A percentile compares a stretch with the other conserved stretches of the same genome.
phyloP scores from a whole-genome alignment of 2,888 invertebrate genomes.

The Tenodera sinensis region DNA sequence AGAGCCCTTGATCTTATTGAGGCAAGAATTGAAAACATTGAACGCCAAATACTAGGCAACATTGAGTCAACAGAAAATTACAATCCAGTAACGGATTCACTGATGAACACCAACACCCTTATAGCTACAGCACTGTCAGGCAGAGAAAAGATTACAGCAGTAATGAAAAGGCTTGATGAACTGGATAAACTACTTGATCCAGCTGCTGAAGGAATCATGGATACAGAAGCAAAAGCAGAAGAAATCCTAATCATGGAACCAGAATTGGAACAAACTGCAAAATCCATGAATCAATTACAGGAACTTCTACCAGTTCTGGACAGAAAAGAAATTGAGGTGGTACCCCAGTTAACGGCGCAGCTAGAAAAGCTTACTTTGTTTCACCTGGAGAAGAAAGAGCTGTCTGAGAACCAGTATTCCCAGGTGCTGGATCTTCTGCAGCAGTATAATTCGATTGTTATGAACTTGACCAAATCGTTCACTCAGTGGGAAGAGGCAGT shows the following conservation, averaged over 20 bases:
- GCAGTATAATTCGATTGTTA: conserved; percentile 50
- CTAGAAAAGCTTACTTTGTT: conserved; percentile 44
- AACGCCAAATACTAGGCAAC: conserved; percentile 45
- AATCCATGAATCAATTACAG: conserved; percentile 44
- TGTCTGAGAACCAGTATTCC: conserved; percentile 43
- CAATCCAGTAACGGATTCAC: conserved; percentile 45
- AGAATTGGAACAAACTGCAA: conserved; percentile 45
- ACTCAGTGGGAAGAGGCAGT: conserved; percentile 47
- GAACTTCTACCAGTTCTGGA: conserved; percentile 45
- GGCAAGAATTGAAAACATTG: conserved; percentile 46
- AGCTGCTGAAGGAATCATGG: conserved; percentile 44
- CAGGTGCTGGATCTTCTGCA: conserved; percentile 46
- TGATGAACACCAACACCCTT: conserved; percentile 49
- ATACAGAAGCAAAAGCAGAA: conserved; percentile 48
- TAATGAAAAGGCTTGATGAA: conserved; percentile 47
- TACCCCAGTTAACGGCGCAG: conserved; percentile 47
- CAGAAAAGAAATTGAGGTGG: conserved; percentile 44
- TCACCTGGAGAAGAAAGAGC: conserved; percentile 45
- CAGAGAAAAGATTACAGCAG: conserved; percentile 47
- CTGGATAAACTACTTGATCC: conserved; percentile 50
- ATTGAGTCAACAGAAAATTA: conserved; percentile 39
- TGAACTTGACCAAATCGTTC: conserved; percentile 48
- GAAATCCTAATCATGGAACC: conserved; percentile 47
- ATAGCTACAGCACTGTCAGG: conserved; percentile 51
- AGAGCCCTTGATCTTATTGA: neutral